Conservation (phyloP, 2,888 invertebrate species). For the Scelioninae gen. 2 region DNA sequence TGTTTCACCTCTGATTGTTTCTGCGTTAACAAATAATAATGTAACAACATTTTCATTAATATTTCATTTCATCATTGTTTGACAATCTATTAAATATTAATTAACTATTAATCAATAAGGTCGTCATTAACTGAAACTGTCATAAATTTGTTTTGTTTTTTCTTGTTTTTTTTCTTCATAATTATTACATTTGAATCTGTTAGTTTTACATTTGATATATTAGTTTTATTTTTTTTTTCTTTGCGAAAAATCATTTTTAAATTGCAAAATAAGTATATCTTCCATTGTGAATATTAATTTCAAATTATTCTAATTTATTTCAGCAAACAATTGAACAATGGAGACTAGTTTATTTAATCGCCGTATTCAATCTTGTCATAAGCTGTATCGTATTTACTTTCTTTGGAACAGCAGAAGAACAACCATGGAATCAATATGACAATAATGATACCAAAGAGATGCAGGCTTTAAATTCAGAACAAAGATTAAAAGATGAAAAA, state of each 20-base stretch:
- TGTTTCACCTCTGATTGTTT: constrained; percentile 80
- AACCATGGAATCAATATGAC: constrained; percentile 69
- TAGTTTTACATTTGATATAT: too few relatives aligned
- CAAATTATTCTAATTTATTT: neutral
- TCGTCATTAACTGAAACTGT: too few relatives aligned
- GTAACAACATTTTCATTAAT: constrained; percentile 72
- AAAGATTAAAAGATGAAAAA: neutral
- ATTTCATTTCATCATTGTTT: neutral
- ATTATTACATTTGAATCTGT: too few relatives aligned
- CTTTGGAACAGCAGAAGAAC: constrained; percentile 70
- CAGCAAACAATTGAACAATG: constrained; percentile 74
- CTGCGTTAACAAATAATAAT: constrained; percentile 79
- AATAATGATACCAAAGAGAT: constrained; percentile 61
- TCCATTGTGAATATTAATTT: neutral
- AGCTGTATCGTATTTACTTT: constrained; percentile 66
- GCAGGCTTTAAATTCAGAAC: constrained; percentile 48
- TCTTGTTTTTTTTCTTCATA: too few relatives aligned
- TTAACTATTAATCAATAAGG: too few relatives aligned
- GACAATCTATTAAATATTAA: too few relatives aligned
- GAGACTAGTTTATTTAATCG: constrained; percentile 71
- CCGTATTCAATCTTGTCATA: constrained; percentile 65
- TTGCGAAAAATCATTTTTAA: too few relatives aligned
- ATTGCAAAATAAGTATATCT: neutral
- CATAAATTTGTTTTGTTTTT: too few relatives aligned
- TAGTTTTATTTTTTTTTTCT: too few relatives aligned